Evolutionary conservation across 2,113 vertebrate species (phyloP).

Genomic region (Apaloderma vittatum): DNA sequence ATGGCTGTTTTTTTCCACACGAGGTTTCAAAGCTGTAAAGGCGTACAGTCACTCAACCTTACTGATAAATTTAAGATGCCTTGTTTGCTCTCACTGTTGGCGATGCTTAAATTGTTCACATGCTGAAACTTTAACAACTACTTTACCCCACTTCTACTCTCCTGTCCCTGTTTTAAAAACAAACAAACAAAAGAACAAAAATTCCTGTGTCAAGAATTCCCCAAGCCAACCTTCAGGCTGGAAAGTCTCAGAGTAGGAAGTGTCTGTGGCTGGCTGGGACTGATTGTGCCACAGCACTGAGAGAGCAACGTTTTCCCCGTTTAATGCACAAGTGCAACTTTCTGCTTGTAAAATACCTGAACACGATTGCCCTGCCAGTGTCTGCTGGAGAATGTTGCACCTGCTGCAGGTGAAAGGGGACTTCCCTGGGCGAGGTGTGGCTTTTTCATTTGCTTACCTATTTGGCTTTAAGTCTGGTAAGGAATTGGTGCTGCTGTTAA

Average conservation of each 20-base stretch:
- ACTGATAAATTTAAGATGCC: rapidly evolving
- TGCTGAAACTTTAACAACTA: not conserved
- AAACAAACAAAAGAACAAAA: not conserved
- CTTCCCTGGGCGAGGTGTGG: too few species aligned
- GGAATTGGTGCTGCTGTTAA: too few species aligned
- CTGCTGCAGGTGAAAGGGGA: too few species aligned
- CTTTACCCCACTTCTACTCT: not conserved
- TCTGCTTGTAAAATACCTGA: too few species aligned
- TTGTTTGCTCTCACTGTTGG: rapidly evolving
- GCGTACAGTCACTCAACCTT: rapidly evolving
- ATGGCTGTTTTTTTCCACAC: not conserved
- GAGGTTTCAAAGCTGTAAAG: not conserved
- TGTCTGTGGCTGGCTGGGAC: rapidly evolving
- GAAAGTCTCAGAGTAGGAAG: rapidly evolving
- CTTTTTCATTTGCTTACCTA: too few species aligned
- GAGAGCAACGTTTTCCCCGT: too few species aligned
- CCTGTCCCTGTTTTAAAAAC: not conserved
- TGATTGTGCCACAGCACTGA: not conserved
- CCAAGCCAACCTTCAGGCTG: not conserved
- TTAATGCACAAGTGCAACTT: too few species aligned
- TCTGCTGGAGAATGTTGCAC: too few species aligned
- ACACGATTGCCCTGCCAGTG: too few species aligned
- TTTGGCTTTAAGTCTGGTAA: too few species aligned
- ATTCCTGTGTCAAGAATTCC: too few species aligned
- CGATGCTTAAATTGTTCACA: rapidly evolving